phyloP scores from a whole-genome alignment of 2,797 vertebrate species.

The Eulemur mongoz region DNA sequence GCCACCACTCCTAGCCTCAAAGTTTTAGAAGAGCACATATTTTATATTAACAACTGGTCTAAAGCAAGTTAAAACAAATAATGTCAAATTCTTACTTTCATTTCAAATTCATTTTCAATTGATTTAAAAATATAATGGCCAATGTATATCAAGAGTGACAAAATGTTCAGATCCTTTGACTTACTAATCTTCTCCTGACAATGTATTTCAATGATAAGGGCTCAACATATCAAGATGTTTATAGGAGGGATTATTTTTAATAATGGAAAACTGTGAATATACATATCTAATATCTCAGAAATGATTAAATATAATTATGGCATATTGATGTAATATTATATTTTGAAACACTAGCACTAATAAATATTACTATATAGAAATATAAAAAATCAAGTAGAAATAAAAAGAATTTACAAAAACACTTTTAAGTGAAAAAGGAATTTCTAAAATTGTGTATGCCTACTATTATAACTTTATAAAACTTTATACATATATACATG shows the following conservation, averaged over 20 bases:
- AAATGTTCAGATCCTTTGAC: neutral
- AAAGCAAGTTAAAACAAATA: slow-evolving; percentile 16
- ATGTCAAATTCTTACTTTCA: neutral
- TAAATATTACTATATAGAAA: neutral
- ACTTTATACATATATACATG: neutral
- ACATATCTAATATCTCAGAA: neutral
- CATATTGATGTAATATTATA: neutral
- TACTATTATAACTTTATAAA: neutral
- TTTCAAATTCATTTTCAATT: neutral
- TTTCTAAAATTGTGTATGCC: neutral
- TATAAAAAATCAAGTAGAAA: neutral
- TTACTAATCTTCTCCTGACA: neutral
- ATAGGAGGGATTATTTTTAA: neutral
- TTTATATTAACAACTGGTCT: neutral
- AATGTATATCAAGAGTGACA: neutral
- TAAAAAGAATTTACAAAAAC: neutral
- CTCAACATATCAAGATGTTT: neutral
- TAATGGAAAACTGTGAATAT: neutral
- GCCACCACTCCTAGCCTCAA: neutral
- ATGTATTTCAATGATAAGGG: neutral
- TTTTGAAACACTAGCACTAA: neutral
- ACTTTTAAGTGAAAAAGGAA: neutral
- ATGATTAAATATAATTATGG: neutral
- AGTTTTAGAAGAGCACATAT: neutral
- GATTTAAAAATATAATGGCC: neutral